phyloP scores from a whole-genome alignment of 2,888 invertebrate species.

The Thymelicus sylvestris region DNA sequence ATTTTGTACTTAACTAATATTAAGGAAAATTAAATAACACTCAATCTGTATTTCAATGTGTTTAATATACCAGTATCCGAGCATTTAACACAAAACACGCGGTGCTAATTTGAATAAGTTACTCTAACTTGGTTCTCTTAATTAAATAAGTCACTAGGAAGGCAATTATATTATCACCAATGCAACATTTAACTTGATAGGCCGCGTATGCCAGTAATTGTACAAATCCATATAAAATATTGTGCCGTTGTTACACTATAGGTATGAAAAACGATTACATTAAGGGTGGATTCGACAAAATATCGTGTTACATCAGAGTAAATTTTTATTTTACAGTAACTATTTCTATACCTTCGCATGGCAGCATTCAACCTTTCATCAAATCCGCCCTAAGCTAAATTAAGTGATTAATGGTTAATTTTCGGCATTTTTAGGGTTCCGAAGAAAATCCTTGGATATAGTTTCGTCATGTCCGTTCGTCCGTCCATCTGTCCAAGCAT shows the following conservation, averaged over 20 bases:
- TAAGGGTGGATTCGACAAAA: too few relatives aligned
- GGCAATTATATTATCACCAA: constrained; percentile 52
- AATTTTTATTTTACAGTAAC: too few relatives aligned
- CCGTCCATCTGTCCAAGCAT: too few relatives aligned
- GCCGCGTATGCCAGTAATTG: constrained; percentile 16
- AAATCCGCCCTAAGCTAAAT: too few relatives aligned
- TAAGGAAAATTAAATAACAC: constrained; percentile 24
- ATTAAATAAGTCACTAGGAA: constrained; percentile 57
- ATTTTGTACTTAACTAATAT: not conserved
- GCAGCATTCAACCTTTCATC: too few relatives aligned
- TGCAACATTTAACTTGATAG: constrained; percentile 8
- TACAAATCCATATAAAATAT: constrained; percentile 1
- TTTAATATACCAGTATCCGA: constrained; percentile 53
- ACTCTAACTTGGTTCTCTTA: constrained; percentile 42
- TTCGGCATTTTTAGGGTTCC: too few relatives aligned
- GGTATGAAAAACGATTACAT: too few relatives aligned
- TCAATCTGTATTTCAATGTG: constrained; percentile 40
- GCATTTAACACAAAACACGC: constrained; percentile 60
- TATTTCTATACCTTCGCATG: too few relatives aligned
- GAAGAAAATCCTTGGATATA: too few relatives aligned
- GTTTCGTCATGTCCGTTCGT: too few relatives aligned
- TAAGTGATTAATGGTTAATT: too few relatives aligned
- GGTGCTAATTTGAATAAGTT: constrained; percentile 48
- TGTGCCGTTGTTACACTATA: not conserved
- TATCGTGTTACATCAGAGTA: too few relatives aligned